Percentiles rank a stretch among this genome's conserved stretches.
phyloP scores from a whole-genome alignment of 2,888 invertebrate genomes.

The Gari tellinella region DNA sequence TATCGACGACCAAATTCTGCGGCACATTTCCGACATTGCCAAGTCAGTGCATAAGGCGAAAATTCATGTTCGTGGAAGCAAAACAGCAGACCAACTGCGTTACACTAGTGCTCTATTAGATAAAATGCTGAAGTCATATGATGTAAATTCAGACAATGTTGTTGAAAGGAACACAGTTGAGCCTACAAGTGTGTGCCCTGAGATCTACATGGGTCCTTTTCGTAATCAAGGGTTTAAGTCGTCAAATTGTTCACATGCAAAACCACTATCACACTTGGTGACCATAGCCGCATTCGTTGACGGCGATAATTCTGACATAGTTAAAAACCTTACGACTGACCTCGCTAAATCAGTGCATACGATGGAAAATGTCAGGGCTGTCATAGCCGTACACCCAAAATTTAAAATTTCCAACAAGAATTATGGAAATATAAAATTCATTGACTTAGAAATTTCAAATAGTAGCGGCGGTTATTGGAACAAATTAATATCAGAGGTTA shows the following conservation, averaged over 20 bases:
- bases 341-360: neutral
- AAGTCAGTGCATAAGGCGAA: conserved; percentile 38
- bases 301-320: neutral
- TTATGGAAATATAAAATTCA: no score
- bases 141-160: conserved; percentile 8
- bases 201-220: conserved; percentile 63
- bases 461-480: conserved; percentile 73
- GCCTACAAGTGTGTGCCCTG: conserved; percentile 56
- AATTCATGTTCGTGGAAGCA: conserved; percentile 51
- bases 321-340: no score
- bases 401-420: no score
- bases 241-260: conserved; percentile 33
- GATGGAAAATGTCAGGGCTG: neutral
- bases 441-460: no score
- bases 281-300: conserved; percentile 33
- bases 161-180: conserved; percentile 3
- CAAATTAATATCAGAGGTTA: conserved; percentile 53
- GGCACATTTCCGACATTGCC: conserved; percentile 15
- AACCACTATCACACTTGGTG: conserved; percentile 31
- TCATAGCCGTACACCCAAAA: neutral
- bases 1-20: no score
- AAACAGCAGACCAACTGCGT: conserved; percentile 41
- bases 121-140: conserved; percentile 14
- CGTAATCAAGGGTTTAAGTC: conserved; percentile 64
- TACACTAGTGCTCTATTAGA: conserved; percentile 22